phyloP scores from a whole-genome alignment of 2,113 vertebrate species.

The Anguilla rostrata region DNA sequence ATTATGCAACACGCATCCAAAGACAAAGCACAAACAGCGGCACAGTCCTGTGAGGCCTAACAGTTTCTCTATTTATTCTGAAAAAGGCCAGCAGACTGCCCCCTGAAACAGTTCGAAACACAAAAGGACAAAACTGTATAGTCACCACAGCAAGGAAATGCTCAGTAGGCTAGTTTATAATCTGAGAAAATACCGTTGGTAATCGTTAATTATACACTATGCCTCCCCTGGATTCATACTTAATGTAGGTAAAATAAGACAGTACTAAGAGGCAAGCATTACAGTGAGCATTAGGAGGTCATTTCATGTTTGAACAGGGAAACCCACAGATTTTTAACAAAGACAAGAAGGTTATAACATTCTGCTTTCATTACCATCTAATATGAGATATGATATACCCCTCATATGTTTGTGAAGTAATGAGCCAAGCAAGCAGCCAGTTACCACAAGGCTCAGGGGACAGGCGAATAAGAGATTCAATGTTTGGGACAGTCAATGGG shows the following conservation, averaged over 20 bases:
- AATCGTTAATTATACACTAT: background rate
- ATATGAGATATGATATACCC: slow-evolving; percentile 1
- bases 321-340: background rate
- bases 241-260: background rate
- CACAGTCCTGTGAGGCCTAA: slow-evolving; percentile 34
- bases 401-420: background rate
- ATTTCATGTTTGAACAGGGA: background rate
- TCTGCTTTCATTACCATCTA: background rate
- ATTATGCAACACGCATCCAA: slow-evolving; percentile 46
- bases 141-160: background rate
- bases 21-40: slow-evolving; percentile 17
- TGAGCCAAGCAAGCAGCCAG: background rate
- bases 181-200: background rate
- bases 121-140: background rate
- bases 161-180: background rate
- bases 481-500: slow-evolving; percentile 1
- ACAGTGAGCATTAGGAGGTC: background rate
- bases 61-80: slow-evolving; percentile 22
- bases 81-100: background rate
- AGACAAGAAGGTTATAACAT: background rate
- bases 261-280: background rate
- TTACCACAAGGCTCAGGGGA: background rate
- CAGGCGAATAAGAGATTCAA: background rate
- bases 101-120: background rate
- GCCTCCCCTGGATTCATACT: background rate